Conservation (phyloP, 2,797 vertebrate genomes). For the Coccyzus lansbergi region DNA sequence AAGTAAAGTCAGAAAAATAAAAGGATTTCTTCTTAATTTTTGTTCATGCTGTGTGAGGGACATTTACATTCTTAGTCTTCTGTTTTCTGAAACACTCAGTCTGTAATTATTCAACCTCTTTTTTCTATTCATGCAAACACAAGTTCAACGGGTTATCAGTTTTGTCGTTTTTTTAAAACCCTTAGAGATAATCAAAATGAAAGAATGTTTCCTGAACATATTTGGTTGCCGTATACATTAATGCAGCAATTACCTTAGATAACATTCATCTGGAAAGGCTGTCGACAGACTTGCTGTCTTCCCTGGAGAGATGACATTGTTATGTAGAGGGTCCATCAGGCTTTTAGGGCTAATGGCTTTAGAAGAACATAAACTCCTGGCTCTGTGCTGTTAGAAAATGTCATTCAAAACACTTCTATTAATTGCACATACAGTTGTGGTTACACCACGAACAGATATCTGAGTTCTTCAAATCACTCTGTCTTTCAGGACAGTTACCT, state of each 20-base stretch:
- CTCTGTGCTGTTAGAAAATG: background rate
- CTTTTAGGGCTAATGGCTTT: background rate
- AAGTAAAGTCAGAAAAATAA: background rate
- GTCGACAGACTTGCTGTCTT: background rate
- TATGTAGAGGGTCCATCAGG: background rate
- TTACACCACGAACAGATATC: background rate
- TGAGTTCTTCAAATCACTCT: background rate
- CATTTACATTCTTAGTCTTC: background rate
- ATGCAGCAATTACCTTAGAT: fast-evolving
- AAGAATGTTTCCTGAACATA: fast-evolving
- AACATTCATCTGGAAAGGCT: fast-evolving
- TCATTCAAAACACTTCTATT: background rate
- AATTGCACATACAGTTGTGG: background rate
- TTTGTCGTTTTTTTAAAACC: background rate
- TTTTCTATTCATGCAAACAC: background rate
- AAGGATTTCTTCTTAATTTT: background rate
- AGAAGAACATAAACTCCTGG: background rate
- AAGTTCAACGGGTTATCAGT: background rate
- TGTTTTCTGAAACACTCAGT: background rate
- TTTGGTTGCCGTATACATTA: background rate
- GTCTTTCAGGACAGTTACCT: background rate
- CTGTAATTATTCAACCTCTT: background rate
- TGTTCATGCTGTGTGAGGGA: background rate
- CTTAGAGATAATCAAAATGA: background rate
- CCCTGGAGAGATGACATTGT: background rate